Base-by-base conservation (phyloP, 2,888 invertebrate genomes). In the Cenopis cana region DNA sequence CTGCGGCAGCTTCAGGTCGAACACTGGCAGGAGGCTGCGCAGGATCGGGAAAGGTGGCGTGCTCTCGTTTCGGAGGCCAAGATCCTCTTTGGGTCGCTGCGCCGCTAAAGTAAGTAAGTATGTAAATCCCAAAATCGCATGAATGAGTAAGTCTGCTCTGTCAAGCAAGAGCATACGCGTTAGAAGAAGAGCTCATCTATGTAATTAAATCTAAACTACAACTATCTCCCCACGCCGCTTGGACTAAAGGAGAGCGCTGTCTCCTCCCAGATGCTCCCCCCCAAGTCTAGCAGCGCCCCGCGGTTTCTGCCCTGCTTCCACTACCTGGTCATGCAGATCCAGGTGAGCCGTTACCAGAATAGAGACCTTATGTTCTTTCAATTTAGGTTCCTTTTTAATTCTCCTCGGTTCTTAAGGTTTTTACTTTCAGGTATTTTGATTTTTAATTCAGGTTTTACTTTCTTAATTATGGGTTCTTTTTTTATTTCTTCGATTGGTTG, bases 271-370 rank as follows among this genome's bases (percentile, higher is more conserved):
- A 91, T 92, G 89, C 86, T 93, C 72, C 93, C 93, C 24, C 93
- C 93, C 76, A 92, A 91, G 76, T 79, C 88, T 75, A 93, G 86
- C 85, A 87, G 90, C 76, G 91, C 89, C 62, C 82, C 88, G 74
- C 81, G 91, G 75, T 81, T 93, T 72, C 83, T 93, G 77, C 92
- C 93, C 75, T 92, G 92, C 76, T 87, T 93, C 67, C 92, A 93
- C 88, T 93, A 89, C 85, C 79, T 93, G 77, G 81, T 93, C 77
- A 88, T 90, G 87, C 92, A 92, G 83, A 80, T 93, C 75, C 93
- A 93, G 93, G 93, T 93, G 92, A 93, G 93, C 84, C 85, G 87
- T 88, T 90, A 81, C 90, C 85, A 85, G 78, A 89, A 88, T 85
- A 84, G 90, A 82, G 84, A 79, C 73, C 79, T 73, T 67, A 67